Conservation (phyloP, 2,888 invertebrate species). For the Machimus atricapillus region DNA sequence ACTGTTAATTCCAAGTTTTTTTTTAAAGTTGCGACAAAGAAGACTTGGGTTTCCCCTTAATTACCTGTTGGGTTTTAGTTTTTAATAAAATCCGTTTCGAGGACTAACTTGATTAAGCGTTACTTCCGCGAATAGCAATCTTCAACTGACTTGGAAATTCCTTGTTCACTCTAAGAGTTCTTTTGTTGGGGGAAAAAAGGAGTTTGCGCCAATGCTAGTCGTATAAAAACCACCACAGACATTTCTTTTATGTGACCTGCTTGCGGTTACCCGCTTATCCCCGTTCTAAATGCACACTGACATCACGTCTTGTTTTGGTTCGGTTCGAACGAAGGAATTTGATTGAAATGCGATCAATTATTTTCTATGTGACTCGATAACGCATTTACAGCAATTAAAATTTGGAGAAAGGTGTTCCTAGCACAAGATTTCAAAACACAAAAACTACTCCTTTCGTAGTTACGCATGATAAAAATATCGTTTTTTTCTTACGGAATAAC, state of each 20-base stretch:
- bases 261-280: conserved; percentile 20
- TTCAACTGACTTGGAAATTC: conserved; percentile 11
- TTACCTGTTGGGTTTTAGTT: conserved; percentile 30
- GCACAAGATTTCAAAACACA: not conserved
- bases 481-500: not conserved
- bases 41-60: not conserved
- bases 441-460: not conserved
- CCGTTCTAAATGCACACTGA: conserved; percentile 19
- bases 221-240: not conserved
- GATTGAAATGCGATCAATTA: conserved; percentile 11
- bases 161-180: not conserved
- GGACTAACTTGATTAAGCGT: not conserved
- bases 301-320: conserved; percentile 26
- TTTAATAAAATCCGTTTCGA: not conserved
- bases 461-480: not conserved
- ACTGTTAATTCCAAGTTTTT: conserved; percentile 19
- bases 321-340: not conserved
- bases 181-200: not conserved
- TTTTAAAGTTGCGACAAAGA: not conserved
- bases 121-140: conserved; percentile 8
- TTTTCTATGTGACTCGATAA: not conserved
- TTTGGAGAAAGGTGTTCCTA: not conserved
- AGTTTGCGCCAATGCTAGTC: conserved; percentile 13
- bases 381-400: not conserved
- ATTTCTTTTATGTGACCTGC: not conserved